phyloP scores from a whole-genome alignment of 2,797 vertebrate species.

The Sebastes minor region DNA sequence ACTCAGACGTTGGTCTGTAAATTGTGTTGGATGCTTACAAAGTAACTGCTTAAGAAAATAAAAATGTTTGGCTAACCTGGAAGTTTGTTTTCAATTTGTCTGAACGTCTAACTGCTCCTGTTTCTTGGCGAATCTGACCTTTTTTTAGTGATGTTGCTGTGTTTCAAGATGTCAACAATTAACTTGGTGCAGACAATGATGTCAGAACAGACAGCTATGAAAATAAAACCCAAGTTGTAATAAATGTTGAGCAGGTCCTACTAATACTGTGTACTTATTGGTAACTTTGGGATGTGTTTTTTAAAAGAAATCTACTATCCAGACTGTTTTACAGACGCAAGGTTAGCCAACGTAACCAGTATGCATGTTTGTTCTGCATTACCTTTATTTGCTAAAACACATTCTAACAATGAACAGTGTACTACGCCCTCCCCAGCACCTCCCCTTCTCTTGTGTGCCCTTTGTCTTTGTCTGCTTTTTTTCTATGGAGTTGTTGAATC shows the following conservation, averaged over 20 bases:
- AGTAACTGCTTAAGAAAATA: not conserved
- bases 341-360: not conserved
- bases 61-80: not conserved
- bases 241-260: not conserved
- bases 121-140: not conserved
- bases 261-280: not conserved
- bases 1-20: not conserved
- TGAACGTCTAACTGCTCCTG: not conserved
- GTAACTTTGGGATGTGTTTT: not conserved
- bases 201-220: not conserved
- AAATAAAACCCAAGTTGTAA: not conserved
- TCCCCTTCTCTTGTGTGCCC: not conserved
- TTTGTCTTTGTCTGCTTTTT: conserved; percentile 36
- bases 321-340: not conserved
- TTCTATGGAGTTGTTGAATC: conserved; percentile 79
- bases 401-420: conserved; percentile 55
- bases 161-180: not conserved
- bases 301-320: not conserved
- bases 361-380: conserved; percentile 73
- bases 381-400: conserved; percentile 87
- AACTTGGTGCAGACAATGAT: not conserved
- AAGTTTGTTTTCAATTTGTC: not conserved
- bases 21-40: not conserved
- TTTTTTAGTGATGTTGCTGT: not conserved
- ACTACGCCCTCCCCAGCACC: conserved; percentile 12